A percentile compares a stretch with the other conserved stretches of the same genome.
phyloP scores from a whole-genome alignment of 2,797 vertebrate species.

The Siniperca scherzeri region DNA sequence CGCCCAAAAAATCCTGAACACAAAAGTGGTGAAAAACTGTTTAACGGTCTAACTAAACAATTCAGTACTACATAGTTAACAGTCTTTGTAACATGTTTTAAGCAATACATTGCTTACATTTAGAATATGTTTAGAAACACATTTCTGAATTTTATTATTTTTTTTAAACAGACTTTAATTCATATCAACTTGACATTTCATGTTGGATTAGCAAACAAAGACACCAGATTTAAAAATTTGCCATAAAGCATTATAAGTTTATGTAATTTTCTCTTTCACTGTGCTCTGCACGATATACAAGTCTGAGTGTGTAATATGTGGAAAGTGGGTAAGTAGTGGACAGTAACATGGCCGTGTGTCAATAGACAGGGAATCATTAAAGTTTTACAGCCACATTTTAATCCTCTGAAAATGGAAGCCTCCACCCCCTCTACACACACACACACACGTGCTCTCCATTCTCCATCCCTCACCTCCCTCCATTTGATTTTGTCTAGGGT shows the following conservation, averaged over 20 bases:
- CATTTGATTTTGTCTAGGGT: conserved; percentile 82
- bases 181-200: not conserved
- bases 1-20: too few relatives aligned
- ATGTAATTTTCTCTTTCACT: conserved; percentile 28
- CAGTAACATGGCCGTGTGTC: conserved; percentile 58
- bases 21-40: too few relatives aligned
- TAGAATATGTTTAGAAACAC: too few relatives aligned
- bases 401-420: conserved; percentile 68
- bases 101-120: too few relatives aligned
- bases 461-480: conserved; percentile 74
- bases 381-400: conserved; percentile 73
- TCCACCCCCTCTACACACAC: not conserved
- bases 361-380: conserved; percentile 71
- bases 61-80: too few relatives aligned
- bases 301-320: conserved; percentile 41
- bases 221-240: not conserved
- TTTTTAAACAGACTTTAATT: not conserved
- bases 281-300: conserved; percentile 10
- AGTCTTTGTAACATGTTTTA: too few relatives aligned
- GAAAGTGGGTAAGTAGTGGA: conserved; percentile 45
- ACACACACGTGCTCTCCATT: conserved; percentile 24
- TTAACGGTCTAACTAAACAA: too few relatives aligned
- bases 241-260: not conserved
- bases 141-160: too few relatives aligned
- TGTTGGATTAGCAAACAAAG: conserved; percentile 7